These are phyloP conservation scores for Netelia fuscicornis DNA, from an alignment of 2,888 invertebrate species.

Conservation along the genomic window DNA sequence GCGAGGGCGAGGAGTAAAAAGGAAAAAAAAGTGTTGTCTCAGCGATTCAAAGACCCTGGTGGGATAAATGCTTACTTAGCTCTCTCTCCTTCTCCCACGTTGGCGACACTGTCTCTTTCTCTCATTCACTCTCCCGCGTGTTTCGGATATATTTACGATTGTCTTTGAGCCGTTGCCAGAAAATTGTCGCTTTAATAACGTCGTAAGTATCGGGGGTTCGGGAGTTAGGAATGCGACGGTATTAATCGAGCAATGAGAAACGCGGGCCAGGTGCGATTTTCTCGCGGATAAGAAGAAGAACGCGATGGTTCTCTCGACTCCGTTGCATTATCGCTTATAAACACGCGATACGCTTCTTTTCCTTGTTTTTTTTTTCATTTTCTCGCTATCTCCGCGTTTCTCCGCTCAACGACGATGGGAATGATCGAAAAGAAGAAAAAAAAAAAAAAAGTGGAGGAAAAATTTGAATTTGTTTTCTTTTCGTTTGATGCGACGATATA, in stretches of 20 bases:
- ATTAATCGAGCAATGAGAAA: constrained; percentile 57
- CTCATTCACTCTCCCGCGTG: constrained; percentile 22
- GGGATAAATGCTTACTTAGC: constrained; percentile 40
- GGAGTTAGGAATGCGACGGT: constrained; percentile 21
- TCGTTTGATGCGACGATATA: neutral
- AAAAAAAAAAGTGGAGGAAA: constrained; percentile 2
- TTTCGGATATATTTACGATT: constrained; percentile 30
- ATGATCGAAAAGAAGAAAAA: constrained; percentile 6
- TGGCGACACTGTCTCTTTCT: neutral
- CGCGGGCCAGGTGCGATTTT: constrained; percentile 48
- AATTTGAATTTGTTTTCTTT: no score
- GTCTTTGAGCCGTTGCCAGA: constrained; percentile 51
- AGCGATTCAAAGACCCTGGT: neutral
- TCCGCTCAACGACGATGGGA: constrained; percentile 14
- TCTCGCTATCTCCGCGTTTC: neutral
- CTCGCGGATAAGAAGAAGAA: constrained; percentile 40
- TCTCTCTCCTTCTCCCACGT: neutral
- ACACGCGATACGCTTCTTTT: neutral
- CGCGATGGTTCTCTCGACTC: neutral
- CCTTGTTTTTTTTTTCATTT: neutral
- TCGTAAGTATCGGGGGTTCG: constrained; percentile 24
- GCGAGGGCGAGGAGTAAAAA: neutral
- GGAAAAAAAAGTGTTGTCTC: neutral
- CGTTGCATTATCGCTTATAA: constrained; percentile 31
- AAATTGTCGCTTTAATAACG: constrained; percentile 18